These are phyloP conservation scores for Tenthredo amoena DNA, from an alignment of 2,888 invertebrate genomes.

Conservation along the genomic window DNA sequence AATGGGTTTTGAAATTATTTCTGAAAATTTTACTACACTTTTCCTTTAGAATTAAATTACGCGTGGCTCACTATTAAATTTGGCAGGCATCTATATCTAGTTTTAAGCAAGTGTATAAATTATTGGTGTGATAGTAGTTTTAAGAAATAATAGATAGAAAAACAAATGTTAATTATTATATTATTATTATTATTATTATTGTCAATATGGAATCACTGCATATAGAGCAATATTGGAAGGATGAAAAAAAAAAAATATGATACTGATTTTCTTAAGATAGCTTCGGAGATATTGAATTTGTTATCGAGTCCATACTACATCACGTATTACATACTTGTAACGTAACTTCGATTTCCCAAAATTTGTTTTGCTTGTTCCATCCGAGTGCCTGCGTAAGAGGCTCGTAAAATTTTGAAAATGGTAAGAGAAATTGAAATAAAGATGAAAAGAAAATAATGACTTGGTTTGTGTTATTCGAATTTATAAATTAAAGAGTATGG, in stretches of 20 bases:
- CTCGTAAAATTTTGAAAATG: background rate
- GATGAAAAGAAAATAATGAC: background rate
- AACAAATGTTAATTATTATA: constrained; percentile 66
- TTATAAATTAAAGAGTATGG: background rate
- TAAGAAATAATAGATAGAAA: constrained; percentile 71
- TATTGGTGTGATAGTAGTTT: constrained; percentile 77
- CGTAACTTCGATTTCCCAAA: background rate
- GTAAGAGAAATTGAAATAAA: background rate
- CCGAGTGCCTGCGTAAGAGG: background rate
- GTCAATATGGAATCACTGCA: constrained; percentile 31
- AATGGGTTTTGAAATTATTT: constrained; percentile 5
- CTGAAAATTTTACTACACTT: background rate
- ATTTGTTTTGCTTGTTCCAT: background rate
- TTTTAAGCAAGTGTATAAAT: constrained; percentile 73
- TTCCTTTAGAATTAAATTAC: background rate
- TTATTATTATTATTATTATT: constrained; percentile 40
- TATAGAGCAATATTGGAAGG: constrained; percentile 14
- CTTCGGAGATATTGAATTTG: constrained; percentile 14
- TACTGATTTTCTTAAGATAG: constrained; percentile 11
- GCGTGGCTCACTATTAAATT: constrained; percentile 51
- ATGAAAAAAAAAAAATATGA: background rate
- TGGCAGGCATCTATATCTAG: constrained; percentile 63
- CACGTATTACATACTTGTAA: background rate
- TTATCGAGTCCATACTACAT: background rate
- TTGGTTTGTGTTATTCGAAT: background rate